Percentiles rank a stretch among this genome's conserved stretches.
phyloP scores from a whole-genome alignment of 1,140 invertebrate species.

The Teleogryllus occipitalis region DNA sequence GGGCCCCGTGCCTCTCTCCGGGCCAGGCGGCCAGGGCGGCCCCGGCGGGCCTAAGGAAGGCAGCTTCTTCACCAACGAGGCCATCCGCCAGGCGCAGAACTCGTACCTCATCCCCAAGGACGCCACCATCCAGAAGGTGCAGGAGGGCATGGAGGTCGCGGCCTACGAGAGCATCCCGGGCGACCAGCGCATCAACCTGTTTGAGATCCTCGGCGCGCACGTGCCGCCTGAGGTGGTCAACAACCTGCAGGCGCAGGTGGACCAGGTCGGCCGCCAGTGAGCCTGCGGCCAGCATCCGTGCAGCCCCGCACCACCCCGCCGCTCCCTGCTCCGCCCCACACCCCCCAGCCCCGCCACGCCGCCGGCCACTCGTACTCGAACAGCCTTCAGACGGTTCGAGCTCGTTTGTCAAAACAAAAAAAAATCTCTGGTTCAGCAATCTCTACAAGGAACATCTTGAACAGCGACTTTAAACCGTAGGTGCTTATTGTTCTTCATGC shows the following conservation, averaged over 20 bases:
- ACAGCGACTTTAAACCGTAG: too few species aligned
- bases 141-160: conserved; percentile 73
- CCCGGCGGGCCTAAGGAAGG: conserved; percentile 50
- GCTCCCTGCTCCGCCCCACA: neutral
- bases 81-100: conserved; percentile 75
- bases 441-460: too few species aligned
- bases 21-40: neutral
- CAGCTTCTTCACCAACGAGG: conserved; percentile 69
- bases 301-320: neutral
- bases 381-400: too few species aligned
- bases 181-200: conserved; percentile 70
- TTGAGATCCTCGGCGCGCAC: conserved; percentile 70
- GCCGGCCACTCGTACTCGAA: too few species aligned
- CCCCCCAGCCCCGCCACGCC: neutral
- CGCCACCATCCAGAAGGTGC: conserved; percentile 75
- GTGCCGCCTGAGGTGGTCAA: conserved; percentile 78
- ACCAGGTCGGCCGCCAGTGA: conserved; percentile 52
- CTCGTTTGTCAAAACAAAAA: too few species aligned
- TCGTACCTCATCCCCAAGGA: conserved; percentile 74
- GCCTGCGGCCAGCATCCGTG: neutral
- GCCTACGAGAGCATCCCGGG: conserved; percentile 75
- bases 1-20: neutral
- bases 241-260: conserved; percentile 72
- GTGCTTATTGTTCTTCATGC: too few species aligned
- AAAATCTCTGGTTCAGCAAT: too few species aligned